Percentiles rank a stretch among this genome's conserved stretches.
Conservation (phyloP, 1,140 invertebrate species). For the Dendroctonus valens region DNA sequence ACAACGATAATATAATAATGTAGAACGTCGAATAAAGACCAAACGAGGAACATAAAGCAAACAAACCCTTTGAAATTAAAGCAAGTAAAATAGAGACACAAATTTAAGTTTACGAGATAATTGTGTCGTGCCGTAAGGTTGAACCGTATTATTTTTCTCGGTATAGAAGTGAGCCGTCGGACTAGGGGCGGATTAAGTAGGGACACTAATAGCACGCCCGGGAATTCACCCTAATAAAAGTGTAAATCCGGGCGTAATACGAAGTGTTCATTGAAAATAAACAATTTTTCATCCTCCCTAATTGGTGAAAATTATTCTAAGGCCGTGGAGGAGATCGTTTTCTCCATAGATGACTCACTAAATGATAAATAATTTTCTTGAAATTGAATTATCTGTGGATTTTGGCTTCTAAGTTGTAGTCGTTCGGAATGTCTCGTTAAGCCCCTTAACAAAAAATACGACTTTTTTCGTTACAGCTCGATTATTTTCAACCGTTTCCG, state of each 20-base stretch:
- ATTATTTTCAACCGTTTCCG: no score
- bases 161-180: constrained; percentile 17
- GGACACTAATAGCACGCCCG: constrained; percentile 26
- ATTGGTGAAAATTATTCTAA: constrained; percentile 26
- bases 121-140: constrained; percentile 27
- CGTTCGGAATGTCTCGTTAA: no score
- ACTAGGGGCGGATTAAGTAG: constrained; percentile 58
- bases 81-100: constrained; percentile 17
- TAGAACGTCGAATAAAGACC: not conserved
- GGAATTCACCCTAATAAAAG: constrained; percentile 32
- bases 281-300: constrained; percentile 30
- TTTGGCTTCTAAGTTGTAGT: no score
- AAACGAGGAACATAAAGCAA: constrained; percentile 12
- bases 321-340: constrained; percentile 11
- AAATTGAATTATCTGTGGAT: no score
- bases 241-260: constrained; percentile 27
- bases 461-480: no score
- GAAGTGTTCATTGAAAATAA: constrained; percentile 31
- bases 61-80: constrained; percentile 21
- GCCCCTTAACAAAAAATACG: no score
- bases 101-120: constrained; percentile 29
- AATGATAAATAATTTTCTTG: constrained; percentile 8
- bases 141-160: constrained; percentile 28
- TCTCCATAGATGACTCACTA: constrained; percentile 11
- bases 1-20: not conserved